Evolutionary conservation across 2,888 invertebrate species (phyloP).

Genomic region (Electrophaes corylata): DNA sequence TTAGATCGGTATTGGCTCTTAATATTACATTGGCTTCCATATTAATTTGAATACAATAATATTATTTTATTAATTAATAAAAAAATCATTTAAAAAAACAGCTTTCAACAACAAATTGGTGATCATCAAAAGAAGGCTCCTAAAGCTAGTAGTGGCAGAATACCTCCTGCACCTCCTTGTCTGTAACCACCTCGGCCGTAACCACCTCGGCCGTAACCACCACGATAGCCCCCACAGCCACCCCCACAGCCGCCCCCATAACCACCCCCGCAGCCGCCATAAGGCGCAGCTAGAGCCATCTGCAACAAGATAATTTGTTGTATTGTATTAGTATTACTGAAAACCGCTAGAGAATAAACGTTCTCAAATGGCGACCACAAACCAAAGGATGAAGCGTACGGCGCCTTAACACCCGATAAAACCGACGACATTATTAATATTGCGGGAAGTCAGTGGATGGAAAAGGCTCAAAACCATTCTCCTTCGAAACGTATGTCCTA

Average conservation of each 20-base stretch:
- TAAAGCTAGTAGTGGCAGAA: slow-evolving; percentile 10
- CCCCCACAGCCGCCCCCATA: slow-evolving; percentile 17
- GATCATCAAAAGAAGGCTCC: background rate
- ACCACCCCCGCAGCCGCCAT: slow-evolving; percentile 29
- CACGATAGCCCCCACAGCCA: background rate
- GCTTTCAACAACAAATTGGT: background rate
- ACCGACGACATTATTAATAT: no score
- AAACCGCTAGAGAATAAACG: no score
- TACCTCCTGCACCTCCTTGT: slow-evolving; percentile 1
- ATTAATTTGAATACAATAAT: no score
- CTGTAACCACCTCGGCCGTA: background rate
- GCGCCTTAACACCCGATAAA: no score
- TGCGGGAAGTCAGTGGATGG: no score
- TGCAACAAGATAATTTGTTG: background rate
- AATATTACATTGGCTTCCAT: no score
- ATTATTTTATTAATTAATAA: background rate
- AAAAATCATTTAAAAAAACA: background rate
- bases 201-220: background rate
- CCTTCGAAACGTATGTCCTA: no score
- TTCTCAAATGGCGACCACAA: no score
- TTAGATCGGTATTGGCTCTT: no score
- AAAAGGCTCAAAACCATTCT: no score
- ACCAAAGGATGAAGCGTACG: no score
- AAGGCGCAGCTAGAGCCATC: slow-evolving; percentile 24
- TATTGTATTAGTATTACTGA: no score